Conservation (phyloP, 2,888 invertebrate species). For the Erebia aethiops region DNA sequence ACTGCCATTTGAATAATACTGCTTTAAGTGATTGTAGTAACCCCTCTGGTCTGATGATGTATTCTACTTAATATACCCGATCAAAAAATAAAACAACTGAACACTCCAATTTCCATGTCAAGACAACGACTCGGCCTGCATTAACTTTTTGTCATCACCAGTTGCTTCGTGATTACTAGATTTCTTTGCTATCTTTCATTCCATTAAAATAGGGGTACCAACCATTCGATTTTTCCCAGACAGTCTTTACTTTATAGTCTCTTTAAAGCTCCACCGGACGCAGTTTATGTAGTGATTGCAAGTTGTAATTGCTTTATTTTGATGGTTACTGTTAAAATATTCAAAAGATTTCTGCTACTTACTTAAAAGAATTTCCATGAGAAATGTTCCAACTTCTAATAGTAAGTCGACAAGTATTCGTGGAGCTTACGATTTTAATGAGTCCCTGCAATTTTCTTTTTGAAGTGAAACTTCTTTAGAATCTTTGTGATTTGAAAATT, state of each 20-base stretch:
- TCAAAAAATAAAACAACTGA: conserved; percentile 19
- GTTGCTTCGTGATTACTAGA: conserved; percentile 15
- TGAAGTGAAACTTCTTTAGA: too few relatives aligned
- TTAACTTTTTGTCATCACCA: conserved; percentile 27
- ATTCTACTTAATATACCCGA: conserved; percentile 9
- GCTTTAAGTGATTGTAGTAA: too few relatives aligned
- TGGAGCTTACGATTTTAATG: too few relatives aligned
- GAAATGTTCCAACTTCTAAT: too few relatives aligned
- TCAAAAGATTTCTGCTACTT: too few relatives aligned
- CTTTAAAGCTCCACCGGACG: too few relatives aligned
- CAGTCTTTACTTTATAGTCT: neutral
- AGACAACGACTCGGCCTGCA: conserved; percentile 15
- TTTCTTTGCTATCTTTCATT: conserved; percentile 25
- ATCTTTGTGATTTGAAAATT: too few relatives aligned
- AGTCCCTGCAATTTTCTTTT: too few relatives aligned
- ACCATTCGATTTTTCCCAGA: neutral
- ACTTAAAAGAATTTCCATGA: too few relatives aligned
- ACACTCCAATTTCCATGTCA: conserved; percentile 26
- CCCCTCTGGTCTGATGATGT: conserved; percentile 5
- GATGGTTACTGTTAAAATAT: too few relatives aligned
- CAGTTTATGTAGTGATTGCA: neutral
- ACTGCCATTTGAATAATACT: too few relatives aligned
- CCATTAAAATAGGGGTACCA: conserved; percentile 18
- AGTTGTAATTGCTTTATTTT: neutral
- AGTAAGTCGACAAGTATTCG: too few relatives aligned